Evolutionary conservation across 1,140 invertebrate genomes (phyloP), one percentile per base, ranked within the genome.

Genomic region (Oscheius sp.): DNA sequence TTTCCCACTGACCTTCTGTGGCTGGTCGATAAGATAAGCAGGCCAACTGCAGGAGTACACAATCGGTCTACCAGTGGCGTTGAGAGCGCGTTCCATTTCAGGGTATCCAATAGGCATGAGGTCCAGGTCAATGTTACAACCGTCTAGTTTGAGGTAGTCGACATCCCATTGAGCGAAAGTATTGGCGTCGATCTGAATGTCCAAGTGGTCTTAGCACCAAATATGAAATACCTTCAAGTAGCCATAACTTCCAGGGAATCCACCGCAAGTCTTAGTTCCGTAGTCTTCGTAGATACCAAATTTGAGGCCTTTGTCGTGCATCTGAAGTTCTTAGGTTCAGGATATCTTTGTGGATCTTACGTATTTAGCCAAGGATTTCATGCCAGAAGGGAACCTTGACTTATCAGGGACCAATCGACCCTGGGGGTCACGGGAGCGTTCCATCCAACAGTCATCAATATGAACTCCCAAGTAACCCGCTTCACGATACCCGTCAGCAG

Each of bases 251-350:
- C 95, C 95, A 18, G 95, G 95, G 85, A 94, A 99, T 10, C 94
- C 94, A 18, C 79, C 88, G 82, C 95, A 98, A 0, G 95, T 98
- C 81, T 91, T 91, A 78, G 92, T 94, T 2, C 95, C 95, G 86
- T 91, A 96, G 85, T 97, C 94, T 85, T 95, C 93, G 84, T 99
- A 99, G 73, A 98, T 95, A 26, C 95, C 95, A 82, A 98, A 93
- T 85, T 95, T 97, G 34, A 34, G 26, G n/a, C 2, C 7, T 23
- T 28, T 7, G n/a, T 26, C 2, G 36, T 36, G 10, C 42, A 63
- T 32, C 18, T 63, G 35, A 32, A 35, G 26, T n/a, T n/a, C n/a
- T n/a, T n/a, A n/a, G n/a, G n/a, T n/a, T n/a, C 61, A 34, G 36
- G 36, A 34, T 15, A 36, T 32, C 31, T 3, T 4, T 2, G 15